Evolutionary conservation across 2,888 invertebrate species (phyloP), one percentile per base, ranked within the genome.

Genomic region (Lepidocyrtoides sp.): DNA sequence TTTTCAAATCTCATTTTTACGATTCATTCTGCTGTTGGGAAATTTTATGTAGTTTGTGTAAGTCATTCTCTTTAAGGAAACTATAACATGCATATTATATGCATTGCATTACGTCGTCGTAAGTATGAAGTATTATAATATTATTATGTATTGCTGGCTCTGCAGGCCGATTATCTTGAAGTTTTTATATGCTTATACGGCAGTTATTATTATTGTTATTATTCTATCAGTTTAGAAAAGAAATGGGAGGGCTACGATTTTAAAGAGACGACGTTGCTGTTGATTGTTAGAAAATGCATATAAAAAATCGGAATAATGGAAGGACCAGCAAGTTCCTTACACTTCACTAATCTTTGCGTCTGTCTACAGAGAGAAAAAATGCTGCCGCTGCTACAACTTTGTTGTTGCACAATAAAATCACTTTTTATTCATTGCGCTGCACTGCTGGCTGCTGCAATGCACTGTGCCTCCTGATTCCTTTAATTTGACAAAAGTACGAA

Each of bases 11-110:
- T 72, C 44, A 57, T 81, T 57, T 89, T 77, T 57, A 83, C 81
- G 66, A 83, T 82, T 89, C 89, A 89, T 77, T 89, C 82, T 84
- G 41, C 83, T 82, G 83, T 89, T 83, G 69, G 83, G 83, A 89
- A 83, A 88, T 41, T 81, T 81, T 36, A 81, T 54, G 26, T 66
- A 75, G 54, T 85, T 41, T 79, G 54, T 69, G 69, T 29, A 54
- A 54, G 51, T 54, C 54, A 44, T 72, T 36, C 60, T 84, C 54
- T 29, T 29, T 51, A 51, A 51, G n/a, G 51, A 51, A 51, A 51
- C 51, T 51, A 51, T n/a, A 51, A n/a, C n/a, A n/a, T n/a, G n/a
- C n/a, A n/a, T n/a, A n/a, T n/a, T n/a, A n/a, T n/a, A n/a, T n/a
- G n/a, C 8, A 44, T 14, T n/a, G n/a, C n/a, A 54, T n/a, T 29